Evolutionary conservation across 2,113 vertebrate genomes (phyloP).

Genomic region (Nematolebias whitei): DNA sequence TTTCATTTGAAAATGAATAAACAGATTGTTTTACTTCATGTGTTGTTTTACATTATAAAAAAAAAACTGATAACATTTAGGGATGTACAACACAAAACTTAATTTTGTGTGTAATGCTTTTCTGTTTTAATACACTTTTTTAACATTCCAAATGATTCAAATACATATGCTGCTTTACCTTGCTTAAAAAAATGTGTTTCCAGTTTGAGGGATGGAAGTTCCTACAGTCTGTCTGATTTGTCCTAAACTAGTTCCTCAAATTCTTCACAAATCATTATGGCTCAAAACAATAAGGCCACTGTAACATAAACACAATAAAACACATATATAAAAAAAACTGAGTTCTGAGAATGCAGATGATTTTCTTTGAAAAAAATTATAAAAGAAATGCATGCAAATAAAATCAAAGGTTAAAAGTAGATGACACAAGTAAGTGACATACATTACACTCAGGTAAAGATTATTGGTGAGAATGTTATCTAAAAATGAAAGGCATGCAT

Average conservation of each 20-base stretch:
- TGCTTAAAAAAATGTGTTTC: not conserved
- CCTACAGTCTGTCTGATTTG: no score
- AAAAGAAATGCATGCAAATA: constrained; percentile 49
- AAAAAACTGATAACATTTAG: no score
- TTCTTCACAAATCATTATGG: not conserved
- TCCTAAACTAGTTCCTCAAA: not conserved
- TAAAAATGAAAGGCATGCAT: constrained; percentile 77
- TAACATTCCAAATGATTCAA: not conserved
- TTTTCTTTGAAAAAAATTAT: constrained; percentile 7
- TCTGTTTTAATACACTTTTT: not conserved
- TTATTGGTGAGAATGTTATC: constrained; percentile 53
- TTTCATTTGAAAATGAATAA: not conserved
- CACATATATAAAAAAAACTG: no score
- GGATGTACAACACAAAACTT: not conserved
- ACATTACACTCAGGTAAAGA: constrained; percentile 65
- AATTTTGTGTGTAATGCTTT: not conserved
- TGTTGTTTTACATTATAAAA: no score
- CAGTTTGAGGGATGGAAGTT: not conserved
- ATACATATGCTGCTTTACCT: not conserved
- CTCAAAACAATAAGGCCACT: constrained; percentile 27
- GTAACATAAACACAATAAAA: not conserved
- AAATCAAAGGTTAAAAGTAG: constrained; percentile 47
- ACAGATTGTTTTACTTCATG: constrained; percentile 7
- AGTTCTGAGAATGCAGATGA: not conserved
- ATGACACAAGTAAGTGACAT: constrained; percentile 46